Conservation (phyloP, 2,888 invertebrate species). For the Therioaphis trifolii region DNA sequence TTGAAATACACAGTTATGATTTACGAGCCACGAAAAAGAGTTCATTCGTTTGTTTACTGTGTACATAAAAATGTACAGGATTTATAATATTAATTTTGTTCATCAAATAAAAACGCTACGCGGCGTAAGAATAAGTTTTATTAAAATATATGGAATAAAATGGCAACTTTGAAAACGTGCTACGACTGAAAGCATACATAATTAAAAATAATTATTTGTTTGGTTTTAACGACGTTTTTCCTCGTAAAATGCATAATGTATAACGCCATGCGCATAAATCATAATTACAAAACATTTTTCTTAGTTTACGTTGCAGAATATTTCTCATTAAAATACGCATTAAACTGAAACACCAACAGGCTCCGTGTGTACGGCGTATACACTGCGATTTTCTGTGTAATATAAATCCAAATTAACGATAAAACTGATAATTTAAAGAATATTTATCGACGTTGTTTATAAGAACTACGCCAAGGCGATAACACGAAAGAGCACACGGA, state of each 20-base stretch:
- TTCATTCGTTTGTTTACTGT: no score
- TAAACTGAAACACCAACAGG: background rate
- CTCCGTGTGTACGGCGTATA: background rate
- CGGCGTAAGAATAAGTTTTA: background rate
- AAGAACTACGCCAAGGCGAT: background rate
- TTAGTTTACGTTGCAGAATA: constrained; percentile 15
- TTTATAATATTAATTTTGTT: no score
- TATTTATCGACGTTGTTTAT: constrained; percentile 39
- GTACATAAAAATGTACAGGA: no score
- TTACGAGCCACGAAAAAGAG: no score
- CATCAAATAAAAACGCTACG: no score
- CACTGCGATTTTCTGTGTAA: background rate
- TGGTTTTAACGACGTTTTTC: background rate
- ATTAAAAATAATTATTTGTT: background rate
- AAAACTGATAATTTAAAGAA: constrained; percentile 41
- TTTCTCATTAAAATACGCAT: constrained; percentile 46
- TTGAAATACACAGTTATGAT: no score
- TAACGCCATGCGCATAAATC: background rate
- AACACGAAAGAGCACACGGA: background rate
- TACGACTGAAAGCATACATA: background rate
- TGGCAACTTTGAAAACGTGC: background rate
- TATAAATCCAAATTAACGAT: constrained; percentile 46
- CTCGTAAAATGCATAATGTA: background rate
- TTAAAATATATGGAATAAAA: background rate
- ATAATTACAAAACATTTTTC: constrained; percentile 17